Evolutionary conservation across 1,140 invertebrate species (phyloP), one percentile per base, ranked within the genome.

Genomic region (Cherax destructor): DNA sequence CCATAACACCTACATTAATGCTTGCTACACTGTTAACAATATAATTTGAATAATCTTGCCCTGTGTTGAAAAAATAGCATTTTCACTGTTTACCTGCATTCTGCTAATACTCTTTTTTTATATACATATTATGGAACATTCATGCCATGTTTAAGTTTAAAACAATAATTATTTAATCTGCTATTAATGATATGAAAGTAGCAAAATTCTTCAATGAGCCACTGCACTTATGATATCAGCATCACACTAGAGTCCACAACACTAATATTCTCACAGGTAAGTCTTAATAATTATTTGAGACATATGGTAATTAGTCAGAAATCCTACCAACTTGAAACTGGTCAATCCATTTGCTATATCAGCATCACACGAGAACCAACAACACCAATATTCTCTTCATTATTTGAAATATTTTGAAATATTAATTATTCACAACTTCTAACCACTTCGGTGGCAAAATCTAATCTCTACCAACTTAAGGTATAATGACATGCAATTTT

Each of bases 161-260:
- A 69, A 74, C 30, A 24, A 74, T 21, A 74, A 74, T 30, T 74
- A 74, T 74, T 74, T 30, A 74, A 5, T 30, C 24, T 30, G 18
- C 21, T 74, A 74, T 24, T 74, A 74, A 74, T 74, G 69, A 74
- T 74, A 74, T 74, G 69, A 74, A 74, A n/a, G 30, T 74, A 24
- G 69, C n/a, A 74, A 74, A 74, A 74, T 30, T 74, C n/a, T 74
- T n/a, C 69, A 74, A 24, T 30, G 24, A 21, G n/a, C 9, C n/a
- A 74, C 11, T 74, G 69, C 69, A 74, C n/a, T 30, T 24, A 11
- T 74, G 21, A 74, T n/a, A 74, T 74, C 69, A 30, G 24, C 69
- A 74, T 74, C 69, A 74, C n/a, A 74, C 24, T 5, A 69, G 13
- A 30, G 69, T 9, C 69, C 21, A 74, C 21, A 30, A 24, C 21